A percentile compares a stretch with the other conserved stretches of the same genome.
phyloP scores from a whole-genome alignment of 2,113 vertebrate species.

The Physeter macrocephalus region DNA sequence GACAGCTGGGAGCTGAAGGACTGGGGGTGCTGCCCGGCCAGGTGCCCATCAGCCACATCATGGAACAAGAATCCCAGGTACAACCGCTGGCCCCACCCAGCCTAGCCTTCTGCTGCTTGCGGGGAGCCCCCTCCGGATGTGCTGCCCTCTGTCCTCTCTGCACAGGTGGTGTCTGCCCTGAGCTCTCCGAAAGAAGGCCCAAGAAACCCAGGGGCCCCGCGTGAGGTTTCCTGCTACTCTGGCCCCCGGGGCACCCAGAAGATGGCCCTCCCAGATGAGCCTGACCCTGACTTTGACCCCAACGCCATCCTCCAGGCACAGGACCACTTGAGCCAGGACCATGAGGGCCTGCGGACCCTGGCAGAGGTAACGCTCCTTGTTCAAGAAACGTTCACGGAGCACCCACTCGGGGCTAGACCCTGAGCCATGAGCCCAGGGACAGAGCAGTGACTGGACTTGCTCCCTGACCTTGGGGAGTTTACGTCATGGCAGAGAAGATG shows the following conservation, averaged over 20 bases:
- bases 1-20: slow-evolving; percentile 71
- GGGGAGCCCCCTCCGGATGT: neutral
- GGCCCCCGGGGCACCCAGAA: slow-evolving; percentile 73
- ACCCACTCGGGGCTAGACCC: neutral
- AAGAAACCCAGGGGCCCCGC: slow-evolving; percentile 60
- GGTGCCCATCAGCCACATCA: slow-evolving; percentile 71
- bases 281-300: slow-evolving; percentile 84
- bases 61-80: slow-evolving; percentile 63
- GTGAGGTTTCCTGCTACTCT: slow-evolving; percentile 66
- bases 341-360: slow-evolving; percentile 77
- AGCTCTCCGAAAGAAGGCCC: neutral
- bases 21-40: slow-evolving; percentile 65
- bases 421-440: neutral
- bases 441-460: neutral
- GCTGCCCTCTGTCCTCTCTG: neutral
- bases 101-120: neutral
- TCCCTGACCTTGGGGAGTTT: neutral
- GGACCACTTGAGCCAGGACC: slow-evolving; percentile 80
- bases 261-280: slow-evolving; percentile 43
- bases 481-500: neutral
- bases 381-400: neutral
- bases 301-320: slow-evolving; percentile 84
- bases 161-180: slow-evolving; percentile 56
- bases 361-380: slow-evolving; percentile 79
- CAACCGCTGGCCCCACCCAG: neutral